Evolutionary conservation across 2,113 vertebrate species (phyloP).

Genomic region (Stercorarius parasiticus): DNA sequence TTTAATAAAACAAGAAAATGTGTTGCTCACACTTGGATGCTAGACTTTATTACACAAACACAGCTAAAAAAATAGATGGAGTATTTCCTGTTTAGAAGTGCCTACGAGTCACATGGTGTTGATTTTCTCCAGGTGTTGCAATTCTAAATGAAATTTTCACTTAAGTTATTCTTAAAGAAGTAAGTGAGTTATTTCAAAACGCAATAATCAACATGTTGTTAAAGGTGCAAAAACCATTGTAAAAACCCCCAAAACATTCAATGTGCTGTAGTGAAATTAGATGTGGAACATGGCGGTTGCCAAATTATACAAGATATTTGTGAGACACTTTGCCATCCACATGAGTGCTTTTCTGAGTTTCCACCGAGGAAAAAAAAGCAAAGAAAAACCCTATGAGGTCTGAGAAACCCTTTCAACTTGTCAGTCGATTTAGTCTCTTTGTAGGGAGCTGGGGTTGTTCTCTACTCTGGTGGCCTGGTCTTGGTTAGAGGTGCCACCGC

Average conservation of each 20-base stretch:
- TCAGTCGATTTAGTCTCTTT: not conserved
- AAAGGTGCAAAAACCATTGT: constrained; percentile 50
- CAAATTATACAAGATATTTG: constrained; percentile 12
- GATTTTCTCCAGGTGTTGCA: constrained; percentile 56
- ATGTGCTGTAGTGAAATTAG: constrained; percentile 32
- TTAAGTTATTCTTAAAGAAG: constrained; percentile 17
- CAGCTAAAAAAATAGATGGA: constrained; percentile 49
- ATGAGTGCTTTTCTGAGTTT: constrained; percentile 9
- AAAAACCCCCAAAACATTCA: not conserved
- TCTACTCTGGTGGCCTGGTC: not conserved
- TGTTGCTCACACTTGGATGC: constrained; percentile 64
- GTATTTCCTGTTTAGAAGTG: constrained; percentile 59
- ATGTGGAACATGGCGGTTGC: not conserved
- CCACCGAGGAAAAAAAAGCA: not conserved
- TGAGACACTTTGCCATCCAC: not conserved
- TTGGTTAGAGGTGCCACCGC: not conserved
- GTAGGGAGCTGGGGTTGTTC: not conserved
- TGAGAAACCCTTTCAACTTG: not conserved
- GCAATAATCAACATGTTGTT: constrained; percentile 33
- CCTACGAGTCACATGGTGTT: constrained; percentile 40
- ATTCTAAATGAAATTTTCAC: constrained; percentile 58
- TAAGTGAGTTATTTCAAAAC: not conserved
- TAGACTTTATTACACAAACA: constrained; percentile 49
- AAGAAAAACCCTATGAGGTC: not conserved
- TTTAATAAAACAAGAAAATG: constrained; percentile 62